Evolutionary conservation across 2,797 vertebrate genomes (phyloP).

Genomic region (Phalloptychus januarius): DNA sequence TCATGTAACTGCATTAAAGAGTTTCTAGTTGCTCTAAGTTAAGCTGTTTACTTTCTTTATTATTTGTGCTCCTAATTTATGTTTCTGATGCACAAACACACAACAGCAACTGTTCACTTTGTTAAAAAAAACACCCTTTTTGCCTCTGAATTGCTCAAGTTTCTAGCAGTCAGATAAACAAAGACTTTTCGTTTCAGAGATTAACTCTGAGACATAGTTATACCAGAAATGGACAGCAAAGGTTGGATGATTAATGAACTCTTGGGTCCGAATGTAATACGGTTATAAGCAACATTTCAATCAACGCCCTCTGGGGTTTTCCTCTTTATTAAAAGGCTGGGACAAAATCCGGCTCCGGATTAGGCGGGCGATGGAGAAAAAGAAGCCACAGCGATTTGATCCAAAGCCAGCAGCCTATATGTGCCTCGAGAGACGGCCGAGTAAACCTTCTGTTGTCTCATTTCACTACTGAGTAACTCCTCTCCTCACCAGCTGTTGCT

Average conservation of each 20-base stretch:
- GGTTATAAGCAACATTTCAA: conserved; percentile 29
- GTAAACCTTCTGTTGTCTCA: conserved; percentile 29
- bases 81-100: neutral
- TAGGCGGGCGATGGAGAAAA: conserved; percentile 19
- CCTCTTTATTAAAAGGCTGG: conserved; percentile 17
- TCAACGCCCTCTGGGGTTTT: conserved; percentile 29
- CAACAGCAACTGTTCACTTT: neutral
- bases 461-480: conserved; percentile 6
- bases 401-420: conserved; percentile 26
- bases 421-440: conserved; percentile 38
- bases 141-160: neutral
- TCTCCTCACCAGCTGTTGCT: conserved; percentile 18
- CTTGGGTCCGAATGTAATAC: conserved; percentile 10
- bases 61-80: neutral
- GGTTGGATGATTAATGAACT: conserved; percentile 45
- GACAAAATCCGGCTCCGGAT: conserved; percentile 15
- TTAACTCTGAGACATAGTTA: conserved; percentile 28
- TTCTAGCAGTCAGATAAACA: neutral
- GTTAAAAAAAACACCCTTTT: neutral
- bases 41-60: neutral
- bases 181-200: conserved; percentile 20
- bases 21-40: neutral
- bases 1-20: neutral
- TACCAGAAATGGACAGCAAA: conserved; percentile 19
- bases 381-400: conserved; percentile 38